These are phyloP conservation scores for Tiaroga cobitis DNA, from an alignment of 2,797 vertebrate species.

Conservation along the genomic window DNA sequence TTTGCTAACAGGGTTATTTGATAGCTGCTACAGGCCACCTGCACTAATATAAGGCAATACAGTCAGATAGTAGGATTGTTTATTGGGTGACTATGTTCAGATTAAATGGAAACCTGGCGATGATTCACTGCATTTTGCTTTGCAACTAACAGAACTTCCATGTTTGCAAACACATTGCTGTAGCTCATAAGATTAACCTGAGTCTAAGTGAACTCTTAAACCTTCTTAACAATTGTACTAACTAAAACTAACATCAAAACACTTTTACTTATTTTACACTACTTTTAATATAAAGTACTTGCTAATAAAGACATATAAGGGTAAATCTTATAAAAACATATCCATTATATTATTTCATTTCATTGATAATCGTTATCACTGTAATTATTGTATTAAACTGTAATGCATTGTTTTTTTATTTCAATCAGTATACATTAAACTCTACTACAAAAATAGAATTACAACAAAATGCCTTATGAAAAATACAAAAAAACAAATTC, in stretches of 20 bases:
- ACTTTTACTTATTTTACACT: neutral
- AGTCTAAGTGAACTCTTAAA: neutral
- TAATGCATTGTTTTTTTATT: neutral
- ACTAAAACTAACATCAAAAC: conserved; percentile 9
- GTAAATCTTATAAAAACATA: neutral
- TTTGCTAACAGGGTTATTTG: conserved; percentile 37
- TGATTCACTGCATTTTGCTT: conserved; percentile 12
- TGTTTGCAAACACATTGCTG: neutral
- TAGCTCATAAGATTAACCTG: neutral
- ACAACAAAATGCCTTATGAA: neutral
- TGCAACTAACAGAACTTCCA: conserved; percentile 31
- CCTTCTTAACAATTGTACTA: neutral
- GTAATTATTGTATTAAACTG: neutral
- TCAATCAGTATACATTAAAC: neutral
- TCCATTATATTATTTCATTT: neutral
- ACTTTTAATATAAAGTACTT: neutral
- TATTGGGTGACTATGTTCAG: neutral
- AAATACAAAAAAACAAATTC: neutral
- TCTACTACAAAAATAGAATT: neutral
- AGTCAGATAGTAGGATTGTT: conserved; percentile 19
- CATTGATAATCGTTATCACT: neutral
- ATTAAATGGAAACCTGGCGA: neutral
- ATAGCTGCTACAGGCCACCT: conserved; percentile 5
- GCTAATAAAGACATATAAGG: neutral
- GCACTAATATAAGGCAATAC: conserved; percentile 5